Conservation (phyloP, 1,140 invertebrate genomes). For the Papilio dardanus region DNA sequence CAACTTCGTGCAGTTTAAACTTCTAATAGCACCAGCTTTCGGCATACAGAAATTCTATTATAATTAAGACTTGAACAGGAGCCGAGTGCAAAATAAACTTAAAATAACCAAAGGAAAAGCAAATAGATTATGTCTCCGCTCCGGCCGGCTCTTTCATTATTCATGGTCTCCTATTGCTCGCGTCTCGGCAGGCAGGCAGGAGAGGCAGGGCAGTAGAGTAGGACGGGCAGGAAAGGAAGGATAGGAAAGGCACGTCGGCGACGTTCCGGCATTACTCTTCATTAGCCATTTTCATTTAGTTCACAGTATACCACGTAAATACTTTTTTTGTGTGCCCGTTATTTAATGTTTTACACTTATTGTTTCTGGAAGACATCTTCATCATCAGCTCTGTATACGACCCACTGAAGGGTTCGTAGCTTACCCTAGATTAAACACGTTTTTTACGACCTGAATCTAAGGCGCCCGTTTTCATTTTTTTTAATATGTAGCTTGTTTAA, state of each 20-base stretch:
- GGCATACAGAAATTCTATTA: background rate
- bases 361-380: no score
- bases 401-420: no score
- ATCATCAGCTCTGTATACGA: no score
- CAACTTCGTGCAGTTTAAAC: background rate
- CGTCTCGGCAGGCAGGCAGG: background rate
- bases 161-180: background rate
- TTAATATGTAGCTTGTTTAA: no score
- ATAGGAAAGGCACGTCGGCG: background rate
- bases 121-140: background rate
- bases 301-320: background rate
- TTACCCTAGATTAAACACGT: no score
- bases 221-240: background rate
- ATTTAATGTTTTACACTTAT: no score
- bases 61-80: background rate
- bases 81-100: background rate
- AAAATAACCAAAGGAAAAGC: background rate
- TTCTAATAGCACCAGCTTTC: background rate
- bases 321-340: no score
- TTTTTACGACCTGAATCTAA: no score
- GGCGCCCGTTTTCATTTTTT: no score
- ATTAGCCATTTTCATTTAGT: slow-evolving; percentile 3
- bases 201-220: background rate
- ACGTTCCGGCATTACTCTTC: background rate
- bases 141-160: background rate